These are phyloP conservation scores for Oxyteleia sp. DNA, from an alignment of 2,888 invertebrate genomes.

Conservation along the genomic window DNA sequence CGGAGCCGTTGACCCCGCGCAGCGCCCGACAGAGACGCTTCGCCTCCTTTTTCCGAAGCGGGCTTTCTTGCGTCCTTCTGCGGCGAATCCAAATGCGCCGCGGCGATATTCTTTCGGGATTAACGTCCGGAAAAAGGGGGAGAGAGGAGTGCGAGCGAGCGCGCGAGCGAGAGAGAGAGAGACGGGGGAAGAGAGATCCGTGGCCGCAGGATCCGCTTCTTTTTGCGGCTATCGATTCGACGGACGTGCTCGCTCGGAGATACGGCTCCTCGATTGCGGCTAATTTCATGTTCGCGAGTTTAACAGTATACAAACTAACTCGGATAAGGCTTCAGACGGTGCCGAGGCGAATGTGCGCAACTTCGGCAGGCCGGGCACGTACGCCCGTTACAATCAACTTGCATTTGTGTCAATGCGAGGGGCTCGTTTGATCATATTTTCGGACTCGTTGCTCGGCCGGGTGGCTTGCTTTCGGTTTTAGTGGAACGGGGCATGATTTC, in stretches of 20 bases:
- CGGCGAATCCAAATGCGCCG: constrained; percentile 27
- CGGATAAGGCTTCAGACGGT: constrained; percentile 12
- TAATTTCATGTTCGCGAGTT: constrained; percentile 29
- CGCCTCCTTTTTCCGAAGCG: constrained; percentile 15
- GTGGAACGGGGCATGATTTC: too few relatives aligned
- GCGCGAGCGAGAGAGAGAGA: too few relatives aligned
- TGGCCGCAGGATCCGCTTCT: constrained; percentile 18
- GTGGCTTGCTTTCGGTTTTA: too few relatives aligned
- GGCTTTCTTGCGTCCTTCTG: constrained; percentile 33
- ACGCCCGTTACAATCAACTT: constrained; percentile 56
- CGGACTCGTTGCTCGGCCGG: too few relatives aligned
- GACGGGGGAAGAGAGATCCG: background rate
- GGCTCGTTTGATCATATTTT: background rate
- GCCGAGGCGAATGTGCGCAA: constrained; percentile 5
- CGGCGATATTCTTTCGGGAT: constrained; percentile 35
- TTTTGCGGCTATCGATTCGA: constrained; percentile 43
- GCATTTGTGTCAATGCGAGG: constrained; percentile 48
- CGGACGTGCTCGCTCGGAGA: constrained; percentile 33
- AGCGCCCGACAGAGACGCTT: background rate
- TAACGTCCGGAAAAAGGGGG: constrained; percentile 2
- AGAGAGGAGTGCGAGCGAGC: too few relatives aligned
- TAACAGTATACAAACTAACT: constrained; percentile 37
- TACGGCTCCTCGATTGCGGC: constrained; percentile 32
- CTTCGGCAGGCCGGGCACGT: constrained; percentile 37
- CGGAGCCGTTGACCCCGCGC: constrained; percentile 74